Percentiles rank a stretch among this genome's conserved stretches.
Conservation (phyloP, 2,888 invertebrate species). For the Nephrotoma flavescens region DNA sequence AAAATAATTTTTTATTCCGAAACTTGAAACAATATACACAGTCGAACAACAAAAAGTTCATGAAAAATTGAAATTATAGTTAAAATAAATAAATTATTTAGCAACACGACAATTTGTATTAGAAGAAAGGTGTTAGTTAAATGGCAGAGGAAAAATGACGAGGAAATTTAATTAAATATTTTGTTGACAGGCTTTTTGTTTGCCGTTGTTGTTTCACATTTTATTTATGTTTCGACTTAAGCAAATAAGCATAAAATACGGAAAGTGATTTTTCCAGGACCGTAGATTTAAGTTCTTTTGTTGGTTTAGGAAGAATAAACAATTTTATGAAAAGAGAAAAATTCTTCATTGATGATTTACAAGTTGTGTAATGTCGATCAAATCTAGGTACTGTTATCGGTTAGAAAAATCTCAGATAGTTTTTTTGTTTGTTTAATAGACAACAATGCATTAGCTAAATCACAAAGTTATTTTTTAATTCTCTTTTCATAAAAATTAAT, state of each 20-base stretch:
- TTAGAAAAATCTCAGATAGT: too few relatives aligned
- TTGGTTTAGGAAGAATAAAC: too few relatives aligned
- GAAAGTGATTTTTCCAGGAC: background rate
- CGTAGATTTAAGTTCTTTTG: background rate
- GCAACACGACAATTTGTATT: background rate
- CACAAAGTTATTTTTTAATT: too few relatives aligned
- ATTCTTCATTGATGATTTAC: too few relatives aligned
- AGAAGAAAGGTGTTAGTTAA: background rate
- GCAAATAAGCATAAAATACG: background rate
- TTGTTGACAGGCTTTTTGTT: background rate
- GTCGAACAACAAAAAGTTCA: background rate
- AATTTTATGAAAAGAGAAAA: too few relatives aligned
- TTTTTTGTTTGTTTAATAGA: too few relatives aligned
- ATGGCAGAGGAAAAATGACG: background rate
- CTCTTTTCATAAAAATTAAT: too few relatives aligned
- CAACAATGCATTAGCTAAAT: too few relatives aligned
- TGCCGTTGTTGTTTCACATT: background rate
- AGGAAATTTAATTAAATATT: background rate
- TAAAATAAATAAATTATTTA: background rate
- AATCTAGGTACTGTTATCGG: too few relatives aligned
- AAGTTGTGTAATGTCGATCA: too few relatives aligned
- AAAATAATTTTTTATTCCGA: background rate
- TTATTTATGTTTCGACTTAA: background rate
- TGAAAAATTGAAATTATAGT: background rate
- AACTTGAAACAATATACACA: background rate